Conservation (phyloP, 1,140 invertebrate species). For the Drosophila teissieri region DNA sequence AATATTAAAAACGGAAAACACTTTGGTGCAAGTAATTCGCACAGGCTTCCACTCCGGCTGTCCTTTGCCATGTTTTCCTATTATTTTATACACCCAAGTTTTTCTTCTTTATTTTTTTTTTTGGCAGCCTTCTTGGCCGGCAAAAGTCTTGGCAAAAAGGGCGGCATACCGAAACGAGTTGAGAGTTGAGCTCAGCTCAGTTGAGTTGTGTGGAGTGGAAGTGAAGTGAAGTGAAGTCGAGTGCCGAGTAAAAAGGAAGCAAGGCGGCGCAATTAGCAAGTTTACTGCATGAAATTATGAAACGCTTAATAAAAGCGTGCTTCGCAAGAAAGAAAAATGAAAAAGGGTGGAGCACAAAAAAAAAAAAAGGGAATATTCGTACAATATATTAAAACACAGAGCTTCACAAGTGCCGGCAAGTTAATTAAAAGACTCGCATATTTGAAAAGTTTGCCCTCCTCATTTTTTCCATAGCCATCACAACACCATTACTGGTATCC, state of each 20-base stretch:
- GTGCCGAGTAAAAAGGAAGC: constrained; percentile 66
- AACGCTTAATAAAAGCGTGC: constrained; percentile 73
- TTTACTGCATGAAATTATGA: constrained; percentile 83
- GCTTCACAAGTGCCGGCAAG: constrained; percentile 57
- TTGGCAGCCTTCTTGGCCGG: constrained; percentile 68
- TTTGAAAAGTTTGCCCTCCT: constrained; percentile 69
- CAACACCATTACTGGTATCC: constrained; percentile 35
- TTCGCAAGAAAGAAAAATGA: neutral
- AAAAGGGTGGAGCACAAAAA: neutral
- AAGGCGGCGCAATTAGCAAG: constrained; percentile 76
- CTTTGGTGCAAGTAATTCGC: constrained; percentile 77
- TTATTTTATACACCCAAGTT: constrained; percentile 43
- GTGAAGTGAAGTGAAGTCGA: constrained; percentile 34
- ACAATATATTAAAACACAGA: constrained; percentile 50
- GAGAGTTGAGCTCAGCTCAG: constrained; percentile 10
- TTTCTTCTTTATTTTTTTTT: constrained; percentile 32
- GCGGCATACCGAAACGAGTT: constrained; percentile 45
- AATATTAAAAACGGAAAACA: constrained; percentile 83
- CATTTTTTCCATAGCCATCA: constrained; percentile 8
- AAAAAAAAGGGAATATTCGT: constrained; percentile 35
- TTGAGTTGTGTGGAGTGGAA: constrained; percentile 27
- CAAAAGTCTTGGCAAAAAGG: constrained; percentile 44
- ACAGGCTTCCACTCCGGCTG: constrained; percentile 29
- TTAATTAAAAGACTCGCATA: constrained; percentile 79
- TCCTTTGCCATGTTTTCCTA: constrained; percentile 45